Evolutionary conservation across 2,113 vertebrate genomes (phyloP), one percentile per base, ranked within the genome.

Genomic region (Thunnus maccoyii): DNA sequence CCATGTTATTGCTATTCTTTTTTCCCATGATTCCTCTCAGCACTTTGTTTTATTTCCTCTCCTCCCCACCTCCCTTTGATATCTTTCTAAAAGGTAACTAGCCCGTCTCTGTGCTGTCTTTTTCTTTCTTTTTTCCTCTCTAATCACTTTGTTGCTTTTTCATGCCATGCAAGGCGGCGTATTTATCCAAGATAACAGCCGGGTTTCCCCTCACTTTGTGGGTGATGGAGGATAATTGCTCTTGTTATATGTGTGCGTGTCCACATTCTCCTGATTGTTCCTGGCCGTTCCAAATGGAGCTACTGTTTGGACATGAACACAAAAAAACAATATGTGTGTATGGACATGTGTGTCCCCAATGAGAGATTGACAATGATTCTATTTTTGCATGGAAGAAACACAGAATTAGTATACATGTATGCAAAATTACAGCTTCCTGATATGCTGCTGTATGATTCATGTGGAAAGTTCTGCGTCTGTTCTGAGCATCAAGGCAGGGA

Each of bases 151-250:
- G 90, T 92, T 91, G 87, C 78, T 90, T 86, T 93, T 91, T 93
- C 79, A 92, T 93, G 89, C 90, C 89, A 91, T 89, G 89, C 89
- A 89, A 86, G 69, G 78, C 83, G 32, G 88, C 79, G 46, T 94
- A 93, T 95, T 94, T 95, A 91, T 90, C 86, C 78, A 87, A 94
- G 93, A 95, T 92, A 93, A 90, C 89, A 61, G 64, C 65, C 86
- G 90, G 87, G 78, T 91, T 94, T 95, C 91, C 92, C 93, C 92
- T 80, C 64, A 86, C 85, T 87, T 76, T 86, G 84, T 75, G 86
- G 76, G 86, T 87, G 92, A 95, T 92, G 81, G 85, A 92, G 92
- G 89, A 91, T 95, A 95, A 96, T 94, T 94, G 77, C 89, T 84
- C 65, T 86, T 84, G 47, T 60, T 86, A 56, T 63, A 76, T 64